Evolutionary conservation across 2,888 invertebrate species (phyloP), one percentile per base, ranked within the genome.

Genomic region (Caenorhabditis sinica): DNA sequence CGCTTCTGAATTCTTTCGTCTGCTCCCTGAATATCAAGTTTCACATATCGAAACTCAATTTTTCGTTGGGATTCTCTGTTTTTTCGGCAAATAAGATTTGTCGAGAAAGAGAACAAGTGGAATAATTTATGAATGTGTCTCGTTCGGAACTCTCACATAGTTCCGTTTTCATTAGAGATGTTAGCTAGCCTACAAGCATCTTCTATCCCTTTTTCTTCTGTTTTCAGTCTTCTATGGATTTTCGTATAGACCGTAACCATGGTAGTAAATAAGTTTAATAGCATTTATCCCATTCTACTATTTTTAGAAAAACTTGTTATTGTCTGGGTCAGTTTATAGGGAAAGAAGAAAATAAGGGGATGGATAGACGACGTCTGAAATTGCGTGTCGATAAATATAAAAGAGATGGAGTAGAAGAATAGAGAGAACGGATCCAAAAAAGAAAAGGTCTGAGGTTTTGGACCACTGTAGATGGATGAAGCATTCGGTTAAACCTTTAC

Each of bases 121-220:
- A 68, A 68, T 68, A 68, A 68, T 68, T 68, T 30, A 68, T 68
- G 49, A 66, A 20, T 49, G 36, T 53, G 68, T 68, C 68, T 33
- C 49, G 51, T 51, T 51, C 68, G 33, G 36, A 51, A 23, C 68
- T 36, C 30, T n/a, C 25, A 65, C 23, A 53, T 23, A 49, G 23
- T 43, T 63, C 17, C 23, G 15, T 61, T 36, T 33, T 40, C 40
- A 63, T 65, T 25, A 40, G 40, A 11, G 40, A 40, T 40, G 40
- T 40, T 40, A 40, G 40, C 13, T 13, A n/a, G n/a, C 8, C 13
- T 40, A 40, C 56, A 28, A 28, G 25, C 13, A 17, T 28, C 56
- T 28, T 49, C n/a, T 49, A 8, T 17, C 15, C 6, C 0, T 51
- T 23, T 51, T 23, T 56, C 25, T 56, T 23, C 28, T 28, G 28